Conservation (phyloP, 2,113 vertebrate species). For the Lonchura striata region DNA sequence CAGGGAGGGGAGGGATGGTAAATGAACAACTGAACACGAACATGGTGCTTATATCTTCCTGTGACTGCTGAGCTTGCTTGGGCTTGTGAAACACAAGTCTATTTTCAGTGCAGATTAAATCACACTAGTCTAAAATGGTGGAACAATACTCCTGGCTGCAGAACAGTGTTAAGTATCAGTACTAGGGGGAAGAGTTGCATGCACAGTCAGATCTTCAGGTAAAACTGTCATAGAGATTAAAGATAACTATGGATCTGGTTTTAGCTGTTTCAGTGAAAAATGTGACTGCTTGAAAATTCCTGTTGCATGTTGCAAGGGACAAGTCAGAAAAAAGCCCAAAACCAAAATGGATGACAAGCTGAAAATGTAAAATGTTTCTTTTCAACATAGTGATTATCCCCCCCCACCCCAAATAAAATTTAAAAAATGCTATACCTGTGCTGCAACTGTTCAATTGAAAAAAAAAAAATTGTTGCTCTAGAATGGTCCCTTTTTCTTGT, state of each 20-base stretch:
- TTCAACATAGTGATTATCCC: background rate
- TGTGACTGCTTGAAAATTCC: background rate
- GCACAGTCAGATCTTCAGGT: background rate
- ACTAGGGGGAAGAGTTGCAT: background rate
- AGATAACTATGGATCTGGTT: background rate
- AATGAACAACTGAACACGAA: background rate
- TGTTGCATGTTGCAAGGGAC: background rate
- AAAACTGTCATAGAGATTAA: background rate
- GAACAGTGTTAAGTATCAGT: background rate
- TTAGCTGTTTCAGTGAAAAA: background rate
- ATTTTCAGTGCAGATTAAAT: background rate
- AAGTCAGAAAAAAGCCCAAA: background rate
- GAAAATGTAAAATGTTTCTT: background rate
- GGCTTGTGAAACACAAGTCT: background rate
- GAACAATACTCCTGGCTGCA: background rate
- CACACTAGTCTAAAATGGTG: background rate
- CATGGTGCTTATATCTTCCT: background rate
- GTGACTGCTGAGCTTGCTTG: background rate
- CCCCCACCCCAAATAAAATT: background rate
- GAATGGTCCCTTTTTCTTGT: background rate
- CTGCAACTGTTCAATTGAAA: background rate
- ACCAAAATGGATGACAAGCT: background rate
- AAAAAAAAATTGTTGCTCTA: background rate
- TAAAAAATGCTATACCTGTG: background rate
- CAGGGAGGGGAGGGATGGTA: accelerated